Conservation (phyloP, 2,888 invertebrate genomes). For the Tipula helvola region DNA sequence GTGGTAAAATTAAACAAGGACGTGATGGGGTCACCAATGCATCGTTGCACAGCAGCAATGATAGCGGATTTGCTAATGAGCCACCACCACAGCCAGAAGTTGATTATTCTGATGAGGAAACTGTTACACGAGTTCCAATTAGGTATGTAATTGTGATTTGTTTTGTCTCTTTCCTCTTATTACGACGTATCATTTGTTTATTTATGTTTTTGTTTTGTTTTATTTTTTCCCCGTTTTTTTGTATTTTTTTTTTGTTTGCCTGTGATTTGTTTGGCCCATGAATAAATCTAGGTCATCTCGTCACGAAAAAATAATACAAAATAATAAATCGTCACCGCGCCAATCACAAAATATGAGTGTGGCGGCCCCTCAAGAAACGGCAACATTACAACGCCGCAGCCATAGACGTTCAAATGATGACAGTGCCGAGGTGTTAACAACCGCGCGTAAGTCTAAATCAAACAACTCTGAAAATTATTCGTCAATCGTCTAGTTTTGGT, state of each 20-base stretch:
- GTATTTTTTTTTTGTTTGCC: constrained; percentile 25
- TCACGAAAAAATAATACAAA: not conserved
- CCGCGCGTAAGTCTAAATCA: not conserved
- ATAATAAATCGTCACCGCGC: not conserved
- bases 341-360: not conserved
- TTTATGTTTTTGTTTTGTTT: constrained; percentile 9
- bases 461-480: not conserved
- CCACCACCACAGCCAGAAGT: constrained; percentile 76
- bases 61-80: constrained; percentile 85
- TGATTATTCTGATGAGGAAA: constrained; percentile 84
- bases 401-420: not conserved
- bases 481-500: constrained; percentile 21
- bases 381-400: not conserved
- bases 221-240: constrained; percentile 21
- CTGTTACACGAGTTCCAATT: constrained; percentile 44
- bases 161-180: not conserved
- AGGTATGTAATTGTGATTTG: constrained; percentile 30
- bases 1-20: constrained; percentile 21
- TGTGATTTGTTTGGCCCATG: constrained; percentile 18
- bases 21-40: constrained; percentile 47
- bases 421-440: not conserved
- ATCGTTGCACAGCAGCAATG: constrained; percentile 81
- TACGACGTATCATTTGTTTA: constrained; percentile 15
- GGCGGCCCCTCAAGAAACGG: not conserved
- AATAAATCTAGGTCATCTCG: constrained; percentile 9